phyloP scores from a whole-genome alignment of 1,140 invertebrate genomes.

The Thaumatotibia leucotreta region DNA sequence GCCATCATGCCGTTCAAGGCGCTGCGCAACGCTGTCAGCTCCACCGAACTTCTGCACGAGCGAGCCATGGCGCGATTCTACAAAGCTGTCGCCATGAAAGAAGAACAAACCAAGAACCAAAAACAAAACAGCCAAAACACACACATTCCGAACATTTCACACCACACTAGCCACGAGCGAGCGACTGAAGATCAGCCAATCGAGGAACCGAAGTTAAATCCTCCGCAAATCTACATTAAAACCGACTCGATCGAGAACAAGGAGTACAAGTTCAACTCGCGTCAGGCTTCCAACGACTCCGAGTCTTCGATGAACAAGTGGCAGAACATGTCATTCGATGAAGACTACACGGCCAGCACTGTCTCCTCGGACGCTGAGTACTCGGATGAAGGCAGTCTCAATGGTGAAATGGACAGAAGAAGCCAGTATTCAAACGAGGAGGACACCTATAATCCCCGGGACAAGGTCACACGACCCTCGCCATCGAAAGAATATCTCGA shows the following conservation, averaged over 20 bases:
- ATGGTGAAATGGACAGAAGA: conserved; percentile 77
- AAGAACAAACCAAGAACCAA: conserved; percentile 76
- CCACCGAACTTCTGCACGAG: conserved; percentile 88
- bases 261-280: conserved; percentile 31
- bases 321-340: conserved; percentile 73
- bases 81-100: conserved; percentile 83
- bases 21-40: conserved; percentile 85
- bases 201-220: conserved; percentile 20
- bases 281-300: conserved; percentile 40
- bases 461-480: conserved; percentile 51
- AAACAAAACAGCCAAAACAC: conserved; percentile 32
- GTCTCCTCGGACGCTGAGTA: conserved; percentile 73
- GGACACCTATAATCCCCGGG: conserved; percentile 82
- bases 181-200: conserved; percentile 1
- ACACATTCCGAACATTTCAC: conserved; percentile 52
- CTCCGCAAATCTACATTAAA: conserved; percentile 49
- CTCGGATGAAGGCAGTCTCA: conserved; percentile 74
- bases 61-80: conserved; percentile 87
- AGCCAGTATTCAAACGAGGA: conserved; percentile 77
- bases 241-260: conserved; percentile 48
- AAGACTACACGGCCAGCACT: conserved; percentile 79
- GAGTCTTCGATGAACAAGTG: conserved; percentile 45
- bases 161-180: conserved; percentile 19
- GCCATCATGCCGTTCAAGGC: conserved; percentile 72
- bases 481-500: conserved; percentile 39